Evolutionary conservation across 2,113 vertebrate species (phyloP).

Genomic region (Gorsachius goisagi): DNA sequence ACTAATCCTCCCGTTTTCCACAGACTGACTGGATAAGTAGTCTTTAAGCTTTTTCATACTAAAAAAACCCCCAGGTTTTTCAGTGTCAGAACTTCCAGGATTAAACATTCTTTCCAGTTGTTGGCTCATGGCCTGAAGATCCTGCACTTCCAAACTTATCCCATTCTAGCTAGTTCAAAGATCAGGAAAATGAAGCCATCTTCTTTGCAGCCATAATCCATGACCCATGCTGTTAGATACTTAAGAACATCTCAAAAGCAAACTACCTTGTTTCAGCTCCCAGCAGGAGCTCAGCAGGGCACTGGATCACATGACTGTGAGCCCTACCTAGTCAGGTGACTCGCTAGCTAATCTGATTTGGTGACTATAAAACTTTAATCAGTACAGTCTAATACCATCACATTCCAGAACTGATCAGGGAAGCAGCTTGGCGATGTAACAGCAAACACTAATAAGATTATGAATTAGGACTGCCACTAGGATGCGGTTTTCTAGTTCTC

Average conservation of each 20-base stretch:
- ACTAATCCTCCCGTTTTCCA: background rate
- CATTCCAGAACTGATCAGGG: conserved; percentile 55
- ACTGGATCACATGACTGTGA: conserved; percentile 29
- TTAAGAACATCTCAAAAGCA: conserved; percentile 67
- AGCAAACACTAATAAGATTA: conserved; percentile 49
- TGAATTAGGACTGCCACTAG: background rate
- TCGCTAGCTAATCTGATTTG: conserved; percentile 58
- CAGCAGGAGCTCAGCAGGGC: conserved; percentile 36
- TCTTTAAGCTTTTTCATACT: background rate
- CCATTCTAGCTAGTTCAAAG: conserved; percentile 51
- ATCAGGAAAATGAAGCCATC: conserved; percentile 70
- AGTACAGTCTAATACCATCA: conserved; percentile 19
- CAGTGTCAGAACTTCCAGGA: conserved; percentile 31
- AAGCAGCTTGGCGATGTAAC: conserved; percentile 43
- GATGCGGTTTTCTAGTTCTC: background rate
- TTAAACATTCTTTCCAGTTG: conserved; percentile 53
- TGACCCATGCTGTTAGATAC: conserved; percentile 56
- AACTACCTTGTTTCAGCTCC: conserved; percentile 63
- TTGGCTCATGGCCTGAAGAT: conserved; percentile 40
- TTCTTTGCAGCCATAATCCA: conserved; percentile 65
- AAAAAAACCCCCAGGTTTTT: background rate
- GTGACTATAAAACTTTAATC: conserved; percentile 55
- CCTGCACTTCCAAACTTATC: conserved; percentile 48
- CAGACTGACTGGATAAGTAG: background rate
- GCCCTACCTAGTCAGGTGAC: conserved; percentile 55